A percentile compares a stretch with the other conserved stretches of the same genome.
Conservation (phyloP, 2,113 vertebrate species). For the Brachionichthys hirsutus region DNA sequence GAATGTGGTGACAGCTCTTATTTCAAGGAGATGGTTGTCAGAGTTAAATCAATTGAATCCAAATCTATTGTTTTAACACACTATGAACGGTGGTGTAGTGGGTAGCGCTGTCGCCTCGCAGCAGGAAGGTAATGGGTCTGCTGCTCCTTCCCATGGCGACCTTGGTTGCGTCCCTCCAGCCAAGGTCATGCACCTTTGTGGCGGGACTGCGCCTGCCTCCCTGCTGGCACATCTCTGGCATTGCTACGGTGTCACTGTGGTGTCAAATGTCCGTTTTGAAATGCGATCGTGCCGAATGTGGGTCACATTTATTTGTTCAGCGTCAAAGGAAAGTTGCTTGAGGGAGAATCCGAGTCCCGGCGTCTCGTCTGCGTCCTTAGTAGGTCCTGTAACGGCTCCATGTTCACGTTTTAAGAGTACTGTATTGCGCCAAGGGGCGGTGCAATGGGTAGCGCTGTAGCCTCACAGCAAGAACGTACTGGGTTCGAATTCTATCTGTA, state of each 20-base stretch:
- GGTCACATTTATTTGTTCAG: conserved; percentile 57
- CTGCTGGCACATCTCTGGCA: conserved; percentile 37
- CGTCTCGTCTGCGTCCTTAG: conserved; percentile 1
- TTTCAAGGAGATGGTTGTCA: conserved; percentile 7
- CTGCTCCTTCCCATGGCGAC: neutral
- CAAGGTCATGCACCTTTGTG: conserved; percentile 50
- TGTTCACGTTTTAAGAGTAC: neutral
- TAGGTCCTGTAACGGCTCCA: neutral
- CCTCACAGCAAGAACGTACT: too few species aligned
- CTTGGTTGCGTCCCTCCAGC: conserved; percentile 21
- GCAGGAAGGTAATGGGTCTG: too few species aligned
- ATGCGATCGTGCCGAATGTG: conserved; percentile 46
- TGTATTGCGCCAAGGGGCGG: neutral
- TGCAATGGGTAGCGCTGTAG: too few species aligned
- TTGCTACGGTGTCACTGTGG: conserved; percentile 49
- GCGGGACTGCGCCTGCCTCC: conserved; percentile 26
- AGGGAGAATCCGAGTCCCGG: neutral
- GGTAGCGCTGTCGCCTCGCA: too few species aligned
- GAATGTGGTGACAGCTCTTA: too few species aligned
- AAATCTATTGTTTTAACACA: too few species aligned
- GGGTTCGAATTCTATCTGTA: too few species aligned
- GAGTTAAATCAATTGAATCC: too few species aligned
- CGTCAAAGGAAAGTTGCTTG: conserved; percentile 17
- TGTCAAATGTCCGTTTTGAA: conserved; percentile 52
- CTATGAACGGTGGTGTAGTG: too few species aligned